Conservation (phyloP, 2,888 invertebrate genomes). For the Phengaris alcon region DNA sequence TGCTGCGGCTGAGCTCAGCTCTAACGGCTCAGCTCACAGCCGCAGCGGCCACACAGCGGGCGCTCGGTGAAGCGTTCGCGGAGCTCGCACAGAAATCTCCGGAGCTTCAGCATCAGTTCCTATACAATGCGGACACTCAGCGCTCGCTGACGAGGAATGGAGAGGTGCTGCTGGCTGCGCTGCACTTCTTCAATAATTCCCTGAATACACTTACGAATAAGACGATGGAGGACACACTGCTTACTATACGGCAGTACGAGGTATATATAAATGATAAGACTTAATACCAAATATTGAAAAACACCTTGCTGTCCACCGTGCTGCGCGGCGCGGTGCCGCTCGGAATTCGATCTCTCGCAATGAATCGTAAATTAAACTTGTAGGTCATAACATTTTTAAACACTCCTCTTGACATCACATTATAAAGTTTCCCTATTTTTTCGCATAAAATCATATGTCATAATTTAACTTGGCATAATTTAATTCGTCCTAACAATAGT, state of each 20-base stretch:
- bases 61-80: slow-evolving; percentile 94
- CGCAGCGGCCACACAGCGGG: slow-evolving; percentile 90
- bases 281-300: too few relatives aligned
- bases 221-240: slow-evolving; percentile 96
- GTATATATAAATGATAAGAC: slow-evolving; percentile 59
- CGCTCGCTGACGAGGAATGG: slow-evolving; percentile 94
- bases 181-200: slow-evolving; percentile 97
- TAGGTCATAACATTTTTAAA: too few relatives aligned
- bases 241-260: slow-evolving; percentile 82
- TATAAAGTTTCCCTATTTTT: too few relatives aligned
- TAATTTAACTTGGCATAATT: too few relatives aligned
- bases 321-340: too few relatives aligned
- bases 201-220: slow-evolving; percentile 97
- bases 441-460: too few relatives aligned
- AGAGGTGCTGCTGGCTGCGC: slow-evolving; percentile 92
- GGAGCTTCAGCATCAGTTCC: slow-evolving; percentile 93
- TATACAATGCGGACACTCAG: slow-evolving; percentile 97
- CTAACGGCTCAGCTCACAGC: slow-evolving; percentile 86
- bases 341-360: too few relatives aligned
- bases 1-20: slow-evolving; percentile 90
- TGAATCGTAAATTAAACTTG: too few relatives aligned
- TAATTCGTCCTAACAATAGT: too few relatives aligned
- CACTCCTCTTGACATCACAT: too few relatives aligned
- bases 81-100: slow-evolving; percentile 98
- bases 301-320: too few relatives aligned